Evolutionary conservation across 2,888 invertebrate genomes (phyloP).

Genomic region (Cotesia congregata): DNA sequence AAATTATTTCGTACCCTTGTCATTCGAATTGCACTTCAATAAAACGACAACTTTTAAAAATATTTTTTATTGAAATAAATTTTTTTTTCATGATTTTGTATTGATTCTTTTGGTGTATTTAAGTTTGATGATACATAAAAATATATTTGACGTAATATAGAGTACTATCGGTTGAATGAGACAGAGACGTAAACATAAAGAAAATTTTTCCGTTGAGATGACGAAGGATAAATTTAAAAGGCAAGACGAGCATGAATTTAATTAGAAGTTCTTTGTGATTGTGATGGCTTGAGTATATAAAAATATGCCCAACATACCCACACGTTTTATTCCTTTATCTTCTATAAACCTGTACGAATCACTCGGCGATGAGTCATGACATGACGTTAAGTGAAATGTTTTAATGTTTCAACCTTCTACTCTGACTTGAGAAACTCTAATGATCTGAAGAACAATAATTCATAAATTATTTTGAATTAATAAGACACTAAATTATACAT

Average conservation of each 20-base stretch:
- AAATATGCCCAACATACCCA: conserved; percentile 29
- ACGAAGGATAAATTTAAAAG: conserved; percentile 16
- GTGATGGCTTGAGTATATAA: conserved; percentile 27
- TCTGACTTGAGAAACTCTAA: not conserved
- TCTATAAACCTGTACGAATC: conserved; percentile 25
- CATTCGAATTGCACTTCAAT: conserved; percentile 4
- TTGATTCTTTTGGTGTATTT: not conserved
- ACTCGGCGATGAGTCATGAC: conserved; percentile 41
- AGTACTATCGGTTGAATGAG: conserved; percentile 30
- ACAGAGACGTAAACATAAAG: conserved; percentile 17
- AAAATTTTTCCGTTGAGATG: conserved; percentile 15
- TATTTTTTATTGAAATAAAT: not conserved
- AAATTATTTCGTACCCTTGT: conserved; percentile 16
- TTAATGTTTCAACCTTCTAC: conserved; percentile 3
- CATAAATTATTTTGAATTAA: conserved; percentile 11
- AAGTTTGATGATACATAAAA: conserved; percentile 40
- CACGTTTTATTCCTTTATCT: conserved; percentile 9
- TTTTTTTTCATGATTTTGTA: not conserved
- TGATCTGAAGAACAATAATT: not conserved
- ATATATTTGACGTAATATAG: not conserved
- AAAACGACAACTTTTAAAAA: not conserved
- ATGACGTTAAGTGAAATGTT: conserved; percentile 13
- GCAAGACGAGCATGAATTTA: conserved; percentile 37
- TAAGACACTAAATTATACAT: not conserved
- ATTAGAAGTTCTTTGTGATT: conserved; percentile 47